These are phyloP conservation scores for Eulemur coronatus DNA, from an alignment of 2,797 vertebrate species.

Conservation along the genomic window DNA sequence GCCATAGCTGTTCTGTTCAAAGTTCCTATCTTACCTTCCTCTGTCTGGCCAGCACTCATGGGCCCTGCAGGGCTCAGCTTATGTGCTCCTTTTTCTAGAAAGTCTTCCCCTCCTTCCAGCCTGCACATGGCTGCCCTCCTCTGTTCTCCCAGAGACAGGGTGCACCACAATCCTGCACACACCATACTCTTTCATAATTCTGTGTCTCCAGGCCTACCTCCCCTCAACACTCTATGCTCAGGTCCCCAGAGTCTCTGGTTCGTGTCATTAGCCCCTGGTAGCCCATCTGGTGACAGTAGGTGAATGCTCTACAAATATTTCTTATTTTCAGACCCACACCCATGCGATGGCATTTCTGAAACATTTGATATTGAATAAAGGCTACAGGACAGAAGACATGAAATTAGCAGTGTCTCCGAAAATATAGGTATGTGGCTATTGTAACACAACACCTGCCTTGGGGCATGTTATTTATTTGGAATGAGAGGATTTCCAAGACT, in stretches of 20 bases:
- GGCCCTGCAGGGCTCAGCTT: not conserved
- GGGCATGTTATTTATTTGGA: not conserved
- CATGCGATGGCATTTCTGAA: not conserved
- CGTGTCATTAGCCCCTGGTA: not conserved
- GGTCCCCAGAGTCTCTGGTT: not conserved
- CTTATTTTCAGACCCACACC: not conserved
- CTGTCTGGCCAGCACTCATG: not conserved
- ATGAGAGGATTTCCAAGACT: not conserved
- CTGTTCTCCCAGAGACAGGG: not conserved
- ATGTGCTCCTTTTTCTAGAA: not conserved
- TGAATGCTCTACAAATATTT: not conserved
- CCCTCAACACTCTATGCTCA: not conserved
- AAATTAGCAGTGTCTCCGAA: not conserved
- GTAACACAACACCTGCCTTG: not conserved
- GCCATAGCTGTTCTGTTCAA: not conserved
- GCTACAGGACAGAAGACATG: not conserved
- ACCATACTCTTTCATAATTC: not conserved
- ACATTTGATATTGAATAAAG: not conserved
- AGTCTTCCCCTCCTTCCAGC: not conserved
- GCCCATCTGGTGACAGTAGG: not conserved
- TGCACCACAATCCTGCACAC: not conserved
- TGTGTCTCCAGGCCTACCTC: not conserved
- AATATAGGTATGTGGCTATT: not conserved
- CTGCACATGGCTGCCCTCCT: not conserved
- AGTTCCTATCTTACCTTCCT: not conserved